phyloP scores from a whole-genome alignment of 2,113 vertebrate genomes.

The Sapayoa aenigma region DNA sequence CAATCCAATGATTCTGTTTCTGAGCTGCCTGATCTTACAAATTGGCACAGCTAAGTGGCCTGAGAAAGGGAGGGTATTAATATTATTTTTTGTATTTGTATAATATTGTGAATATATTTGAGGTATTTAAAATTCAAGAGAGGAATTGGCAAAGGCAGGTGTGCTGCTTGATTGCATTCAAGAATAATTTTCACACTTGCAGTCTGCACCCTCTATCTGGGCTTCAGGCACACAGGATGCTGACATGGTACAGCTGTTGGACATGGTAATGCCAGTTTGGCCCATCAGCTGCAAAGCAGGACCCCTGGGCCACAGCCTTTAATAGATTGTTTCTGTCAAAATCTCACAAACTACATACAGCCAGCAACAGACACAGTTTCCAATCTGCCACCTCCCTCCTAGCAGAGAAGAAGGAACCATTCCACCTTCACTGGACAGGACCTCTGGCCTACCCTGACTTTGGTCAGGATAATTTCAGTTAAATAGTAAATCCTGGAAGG shows the following conservation, averaged over 20 bases:
- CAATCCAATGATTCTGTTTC: neutral
- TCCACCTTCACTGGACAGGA: neutral
- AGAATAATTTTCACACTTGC: neutral
- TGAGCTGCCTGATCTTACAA: neutral
- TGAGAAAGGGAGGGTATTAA: neutral
- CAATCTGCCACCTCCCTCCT: neutral
- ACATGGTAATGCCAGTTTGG: neutral
- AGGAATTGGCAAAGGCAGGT: neutral
- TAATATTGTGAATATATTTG: neutral
- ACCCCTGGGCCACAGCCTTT: neutral
- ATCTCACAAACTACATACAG: neutral
- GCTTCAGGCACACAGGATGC: neutral
- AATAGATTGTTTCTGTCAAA: neutral
- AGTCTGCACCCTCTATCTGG: neutral
- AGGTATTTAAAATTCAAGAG: neutral
- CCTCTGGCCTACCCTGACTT: neutral
- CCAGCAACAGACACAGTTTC: rapidly evolving
- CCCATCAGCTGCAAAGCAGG: neutral
- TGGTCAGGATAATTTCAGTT: neutral
- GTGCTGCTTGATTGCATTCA: neutral
- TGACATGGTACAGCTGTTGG: neutral
- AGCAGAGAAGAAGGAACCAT: neutral
- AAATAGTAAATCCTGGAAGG: neutral
- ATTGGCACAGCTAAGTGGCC: neutral
- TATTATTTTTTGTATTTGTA: neutral